phyloP scores from a whole-genome alignment of 2,888 invertebrate species.

The Synanthedon tipuliformis region DNA sequence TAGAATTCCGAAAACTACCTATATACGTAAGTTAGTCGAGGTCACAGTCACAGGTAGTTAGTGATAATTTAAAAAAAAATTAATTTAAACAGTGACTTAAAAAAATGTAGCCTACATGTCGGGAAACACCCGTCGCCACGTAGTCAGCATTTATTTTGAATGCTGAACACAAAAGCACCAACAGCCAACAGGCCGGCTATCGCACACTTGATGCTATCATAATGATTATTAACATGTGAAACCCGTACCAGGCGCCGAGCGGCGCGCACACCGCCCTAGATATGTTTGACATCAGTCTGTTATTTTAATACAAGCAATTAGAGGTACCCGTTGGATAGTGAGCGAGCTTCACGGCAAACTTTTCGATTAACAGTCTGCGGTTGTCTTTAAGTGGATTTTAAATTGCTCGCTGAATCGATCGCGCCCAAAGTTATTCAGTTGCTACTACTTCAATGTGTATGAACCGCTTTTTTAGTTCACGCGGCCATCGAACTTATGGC shows the following conservation, averaged over 20 bases:
- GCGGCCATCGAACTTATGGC: not conserved
- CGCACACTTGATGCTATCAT: conserved; percentile 69
- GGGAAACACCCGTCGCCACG: conserved; percentile 17
- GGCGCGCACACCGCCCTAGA: conserved; percentile 52
- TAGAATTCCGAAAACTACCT: too few relatives aligned
- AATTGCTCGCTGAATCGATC: conserved; percentile 51
- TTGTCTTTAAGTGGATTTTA: conserved; percentile 65
- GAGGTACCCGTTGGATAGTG: conserved; percentile 43
- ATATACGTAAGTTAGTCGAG: too few relatives aligned
- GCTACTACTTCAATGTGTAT: not conserved
- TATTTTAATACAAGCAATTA: conserved; percentile 70
- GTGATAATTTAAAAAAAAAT: too few relatives aligned
- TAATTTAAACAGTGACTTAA: too few relatives aligned
- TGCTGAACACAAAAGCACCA: conserved; percentile 14
- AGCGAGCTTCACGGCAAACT: conserved; percentile 42
- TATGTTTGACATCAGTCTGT: conserved; percentile 68
- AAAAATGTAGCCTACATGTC: conserved; percentile 1
- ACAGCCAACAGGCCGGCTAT: conserved; percentile 44
- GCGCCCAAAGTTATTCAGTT: not conserved
- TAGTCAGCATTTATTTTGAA: conserved; percentile 6
- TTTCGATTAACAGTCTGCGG: conserved; percentile 63
- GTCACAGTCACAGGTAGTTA: too few relatives aligned
- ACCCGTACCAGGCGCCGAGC: conserved; percentile 49
- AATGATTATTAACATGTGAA: conserved; percentile 70
- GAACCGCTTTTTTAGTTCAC: not conserved